phyloP scores from a whole-genome alignment of 2,888 invertebrate genomes.

The Stenodema calcarata region DNA sequence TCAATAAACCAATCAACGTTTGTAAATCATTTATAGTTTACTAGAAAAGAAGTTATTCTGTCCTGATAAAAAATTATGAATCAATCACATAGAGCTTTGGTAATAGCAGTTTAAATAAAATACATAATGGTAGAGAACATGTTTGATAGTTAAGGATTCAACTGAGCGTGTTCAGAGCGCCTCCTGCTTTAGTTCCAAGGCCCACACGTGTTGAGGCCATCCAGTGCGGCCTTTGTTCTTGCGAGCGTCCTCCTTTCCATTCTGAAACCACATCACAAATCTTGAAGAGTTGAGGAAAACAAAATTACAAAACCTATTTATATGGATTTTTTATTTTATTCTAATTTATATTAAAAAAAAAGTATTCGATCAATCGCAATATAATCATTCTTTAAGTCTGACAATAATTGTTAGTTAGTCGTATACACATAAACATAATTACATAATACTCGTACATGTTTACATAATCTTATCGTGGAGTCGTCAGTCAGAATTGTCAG shows the following conservation, averaged over 20 bases:
- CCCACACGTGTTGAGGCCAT: conserved; percentile 98
- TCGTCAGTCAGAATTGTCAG: no score
- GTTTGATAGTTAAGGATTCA: background rate
- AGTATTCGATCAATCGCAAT: no score
- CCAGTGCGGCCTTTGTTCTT: conserved; percentile 88
- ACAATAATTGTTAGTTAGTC: no score
- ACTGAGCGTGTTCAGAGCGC: background rate
- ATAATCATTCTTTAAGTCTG: no score
- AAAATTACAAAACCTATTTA: background rate
- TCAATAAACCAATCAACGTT: no score
- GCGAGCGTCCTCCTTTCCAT: conserved; percentile 50
- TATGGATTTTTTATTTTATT: no score
- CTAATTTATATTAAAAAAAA: no score
- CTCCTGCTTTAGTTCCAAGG: conserved; percentile 79
- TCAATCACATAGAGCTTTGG: conserved; percentile 14
- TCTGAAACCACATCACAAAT: conserved; percentile 27
- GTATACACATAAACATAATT: no score
- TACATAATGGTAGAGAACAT: background rate
- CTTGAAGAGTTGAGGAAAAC: no score
- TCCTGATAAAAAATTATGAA: background rate
- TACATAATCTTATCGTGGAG: no score
- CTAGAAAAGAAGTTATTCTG: background rate
- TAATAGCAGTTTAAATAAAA: background rate
- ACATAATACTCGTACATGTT: no score
- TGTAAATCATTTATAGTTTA: background rate